Base-by-base conservation (phyloP, 1,140 invertebrate genomes). In the Neuroterus valhalla region DNA sequence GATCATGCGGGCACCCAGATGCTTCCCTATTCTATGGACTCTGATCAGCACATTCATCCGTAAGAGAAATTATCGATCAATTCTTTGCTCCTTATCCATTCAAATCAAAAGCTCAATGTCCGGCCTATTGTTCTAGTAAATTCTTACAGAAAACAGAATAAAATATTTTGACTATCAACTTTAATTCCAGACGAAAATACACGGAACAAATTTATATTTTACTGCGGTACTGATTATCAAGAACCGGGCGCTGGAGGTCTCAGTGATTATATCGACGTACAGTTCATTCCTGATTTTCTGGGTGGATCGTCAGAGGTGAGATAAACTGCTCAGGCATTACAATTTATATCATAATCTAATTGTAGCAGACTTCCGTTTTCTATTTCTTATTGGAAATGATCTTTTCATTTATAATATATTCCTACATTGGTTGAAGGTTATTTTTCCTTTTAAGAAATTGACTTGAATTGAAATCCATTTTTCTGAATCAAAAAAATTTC, bases 21-120 rank as follows among this genome's bases (percentile, higher is more conserved):
- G 98, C 55, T 99, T 99, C 86, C 98, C 98, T 1, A 97, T 99
- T 74, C 91, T 98, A n/a, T 99, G 98, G 98, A 98, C 97, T 0
- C 92, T 99, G 62, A 96, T 99, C 69, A 96, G 96, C 84, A 97
- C 97, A n/a, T 98, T 99, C 87, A 99, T 99, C 82, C 93, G 94
- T 94, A 87, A 91, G 89, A 42, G 26, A n/a, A 69, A 31, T 38
- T 10, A 38, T 38, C 31, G 31, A 38, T 38, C 31, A 38, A 1
- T 38, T 8, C 10, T 38, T 38, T 38, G 10, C 31, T 38, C 10
- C 31, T 10, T 38, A 38, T 38, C 10, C 10, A 38, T 38, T 8
- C 0, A 38, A 38, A 5, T 38, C 31, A 8, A 38, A 38, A 38
- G 4, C 10, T 38, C 10, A 0, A 38, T 8, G 0, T 38, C 31